Evolutionary conservation across 2,888 invertebrate species (phyloP).

Genomic region (Sinodicranocentrus sp.): DNA sequence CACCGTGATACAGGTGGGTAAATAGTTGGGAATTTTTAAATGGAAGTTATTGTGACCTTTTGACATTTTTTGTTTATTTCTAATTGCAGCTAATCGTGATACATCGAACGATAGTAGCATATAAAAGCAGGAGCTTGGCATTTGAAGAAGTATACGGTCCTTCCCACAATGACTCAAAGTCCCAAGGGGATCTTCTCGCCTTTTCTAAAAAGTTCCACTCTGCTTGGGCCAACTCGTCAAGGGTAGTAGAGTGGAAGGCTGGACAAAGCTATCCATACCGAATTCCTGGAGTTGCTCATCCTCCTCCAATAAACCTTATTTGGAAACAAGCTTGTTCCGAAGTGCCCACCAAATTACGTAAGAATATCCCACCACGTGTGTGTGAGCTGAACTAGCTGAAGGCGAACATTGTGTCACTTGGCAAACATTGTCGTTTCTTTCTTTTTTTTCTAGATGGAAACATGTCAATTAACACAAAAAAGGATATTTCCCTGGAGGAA

Average conservation of each 20-base stretch:
- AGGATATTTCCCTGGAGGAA: conserved; percentile 62
- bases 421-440: too few species aligned
- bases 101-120: conserved; percentile 73
- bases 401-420: too few species aligned
- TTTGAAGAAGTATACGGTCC: conserved; percentile 71
- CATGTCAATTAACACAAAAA: conserved; percentile 67
- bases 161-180: conserved; percentile 64
- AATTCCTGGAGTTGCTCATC: conserved; percentile 29
- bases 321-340: conserved; percentile 69
- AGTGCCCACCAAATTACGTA: conserved; percentile 64
- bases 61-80: not conserved
- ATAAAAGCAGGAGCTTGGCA: conserved; percentile 70
- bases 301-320: conserved; percentile 57
- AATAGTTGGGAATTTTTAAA: not conserved
- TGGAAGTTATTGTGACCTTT: too few species aligned
- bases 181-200: conserved; percentile 67
- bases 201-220: conserved; percentile 70
- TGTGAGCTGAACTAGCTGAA: too few species aligned
- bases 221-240: conserved; percentile 54
- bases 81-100: conserved; percentile 70
- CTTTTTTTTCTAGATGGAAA: conserved; percentile 62
- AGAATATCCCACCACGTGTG: not conserved
- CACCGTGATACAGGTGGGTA: conserved; percentile 69
- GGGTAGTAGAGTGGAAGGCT: conserved; percentile 52
- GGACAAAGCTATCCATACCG: conserved; percentile 71